Evolutionary conservation across 2,113 vertebrate genomes (phyloP).

Genomic region (Pogona vitticeps): DNA sequence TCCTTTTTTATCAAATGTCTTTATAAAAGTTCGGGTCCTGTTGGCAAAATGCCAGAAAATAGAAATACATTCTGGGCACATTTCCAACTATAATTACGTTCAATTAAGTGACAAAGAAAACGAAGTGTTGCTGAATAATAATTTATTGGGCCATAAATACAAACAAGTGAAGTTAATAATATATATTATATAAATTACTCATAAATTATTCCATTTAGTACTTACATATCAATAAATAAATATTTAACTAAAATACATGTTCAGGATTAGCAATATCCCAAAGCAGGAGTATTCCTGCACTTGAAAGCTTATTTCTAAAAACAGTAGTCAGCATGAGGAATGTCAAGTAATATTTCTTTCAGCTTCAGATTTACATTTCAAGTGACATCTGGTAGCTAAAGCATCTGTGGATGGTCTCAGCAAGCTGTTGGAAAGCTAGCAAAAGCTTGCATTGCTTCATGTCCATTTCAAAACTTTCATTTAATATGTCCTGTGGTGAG

Average conservation of each 20-base stretch:
- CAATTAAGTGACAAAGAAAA: constrained; percentile 29
- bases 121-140: neutral
- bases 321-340: neutral
- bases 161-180: constrained; percentile 64
- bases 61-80: neutral
- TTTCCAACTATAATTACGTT: neutral
- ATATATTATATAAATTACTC: constrained; percentile 27
- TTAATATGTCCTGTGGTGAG: neutral
- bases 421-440: constrained; percentile 78
- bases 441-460: constrained; percentile 78
- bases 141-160: constrained; percentile 65
- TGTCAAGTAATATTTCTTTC: neutral
- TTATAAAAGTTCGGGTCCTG: neutral
- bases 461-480: constrained; percentile 55
- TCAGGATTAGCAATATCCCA: neutral
- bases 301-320: neutral
- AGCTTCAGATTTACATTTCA: neutral
- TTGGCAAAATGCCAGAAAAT: neutral
- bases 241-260: neutral
- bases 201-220: constrained; percentile 43
- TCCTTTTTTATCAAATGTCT: neutral
- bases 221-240: neutral
- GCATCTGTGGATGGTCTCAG: constrained; percentile 82
- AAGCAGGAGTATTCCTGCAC: neutral
- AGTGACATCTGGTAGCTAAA: constrained; percentile 76